A percentile compares a stretch with the other conserved stretches of the same genome.
These are phyloP conservation scores for Iselma pallidipennis DNA, from an alignment of 2,888 invertebrate species.

Conservation along the genomic window DNA sequence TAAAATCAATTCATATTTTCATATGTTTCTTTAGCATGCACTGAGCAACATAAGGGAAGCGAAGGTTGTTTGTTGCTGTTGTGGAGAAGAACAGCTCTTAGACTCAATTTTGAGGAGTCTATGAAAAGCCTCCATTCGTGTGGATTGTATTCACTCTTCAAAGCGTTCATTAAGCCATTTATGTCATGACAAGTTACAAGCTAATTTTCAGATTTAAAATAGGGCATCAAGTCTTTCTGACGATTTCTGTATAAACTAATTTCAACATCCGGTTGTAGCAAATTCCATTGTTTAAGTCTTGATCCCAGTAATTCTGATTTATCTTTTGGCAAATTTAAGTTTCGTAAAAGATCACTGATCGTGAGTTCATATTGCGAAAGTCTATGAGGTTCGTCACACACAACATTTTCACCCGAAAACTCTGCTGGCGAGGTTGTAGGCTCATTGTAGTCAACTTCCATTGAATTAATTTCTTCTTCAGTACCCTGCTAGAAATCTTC, in stretches of 20 bases:
- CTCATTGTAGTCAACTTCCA: too few species aligned
- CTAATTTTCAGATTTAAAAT: constrained; percentile 28
- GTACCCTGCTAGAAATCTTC: too few species aligned
- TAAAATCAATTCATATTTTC: constrained; percentile 34
- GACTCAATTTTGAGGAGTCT: constrained; percentile 20
- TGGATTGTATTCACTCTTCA: constrained; percentile 21
- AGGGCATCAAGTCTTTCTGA: constrained; percentile 20
- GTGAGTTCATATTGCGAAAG: too few species aligned
- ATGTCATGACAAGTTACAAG: constrained; percentile 32
- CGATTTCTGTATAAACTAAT: constrained; percentile 15
- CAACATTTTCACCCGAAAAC: constrained; percentile 23
- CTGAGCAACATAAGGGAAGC: constrained; percentile 41
- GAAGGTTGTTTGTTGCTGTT: constrained; percentile 38
- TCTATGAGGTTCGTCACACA: too few species aligned
- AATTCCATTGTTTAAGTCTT: constrained; percentile 27
- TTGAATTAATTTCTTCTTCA: too few species aligned
- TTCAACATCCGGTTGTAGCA: constrained; percentile 19
- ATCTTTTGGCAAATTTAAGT: constrained; percentile 30
- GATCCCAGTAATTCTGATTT: constrained; percentile 31
- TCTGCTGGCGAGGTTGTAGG: too few species aligned
- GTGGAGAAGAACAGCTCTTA: constrained; percentile 34
- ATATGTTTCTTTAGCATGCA: constrained; percentile 41
- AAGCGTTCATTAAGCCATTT: constrained; percentile 27
- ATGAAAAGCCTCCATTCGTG: constrained; percentile 30
- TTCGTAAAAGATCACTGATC: constrained; percentile 31